Base-by-base conservation (phyloP, 2,797 vertebrate species). In the Setipinna tenuifilis region DNA sequence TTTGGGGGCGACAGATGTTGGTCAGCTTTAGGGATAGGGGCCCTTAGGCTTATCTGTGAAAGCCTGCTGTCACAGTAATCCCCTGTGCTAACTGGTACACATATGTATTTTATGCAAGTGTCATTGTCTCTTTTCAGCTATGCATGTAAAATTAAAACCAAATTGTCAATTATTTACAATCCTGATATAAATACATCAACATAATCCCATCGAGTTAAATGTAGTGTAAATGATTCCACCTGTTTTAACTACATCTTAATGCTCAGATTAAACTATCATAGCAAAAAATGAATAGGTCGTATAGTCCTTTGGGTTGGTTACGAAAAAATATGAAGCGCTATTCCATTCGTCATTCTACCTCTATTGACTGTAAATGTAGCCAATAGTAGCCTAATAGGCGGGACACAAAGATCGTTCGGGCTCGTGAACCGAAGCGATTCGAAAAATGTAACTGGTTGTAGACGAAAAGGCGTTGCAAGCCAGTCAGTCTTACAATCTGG, bases 1-100 rank as follows among this genome's bases (percentile, higher is more conserved):
- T 57, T 82, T 85, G 86, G 59, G 83, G 83, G 59, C 86, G 83
- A 88, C 88, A 89, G 90, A 88, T 90, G 90, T 89, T 88, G 81
- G 48, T 88, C 88, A 89, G 90, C 87, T 89, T 89, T 89, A 88
- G 58, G 59, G 25, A 82, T 50, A 80, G 68, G 83, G 89, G 85
- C 87, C 84, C 35, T 78, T 86, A 83, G 78, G 82, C 82, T 88
- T 89, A 89, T 88, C 89, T 87, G 83, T 81, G 88, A 86, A 88
- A 86, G 85, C 88, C 86, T 82, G 83, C 87, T 87, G 86, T 89
- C 88, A 81, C 83, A 84, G 82, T 90, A 90, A 89, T 89, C 88
- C 89, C 86, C 84, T 50, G 83, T 59, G 62, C 10, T 44, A 68
- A 84, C 54, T 65, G 84, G 35, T 71, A 41, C 78, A 54, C 81